Percentiles rank a stretch among this genome's conserved stretches.
Conservation (phyloP, 2,113 vertebrate genomes). For the Syngnathus typhle region DNA sequence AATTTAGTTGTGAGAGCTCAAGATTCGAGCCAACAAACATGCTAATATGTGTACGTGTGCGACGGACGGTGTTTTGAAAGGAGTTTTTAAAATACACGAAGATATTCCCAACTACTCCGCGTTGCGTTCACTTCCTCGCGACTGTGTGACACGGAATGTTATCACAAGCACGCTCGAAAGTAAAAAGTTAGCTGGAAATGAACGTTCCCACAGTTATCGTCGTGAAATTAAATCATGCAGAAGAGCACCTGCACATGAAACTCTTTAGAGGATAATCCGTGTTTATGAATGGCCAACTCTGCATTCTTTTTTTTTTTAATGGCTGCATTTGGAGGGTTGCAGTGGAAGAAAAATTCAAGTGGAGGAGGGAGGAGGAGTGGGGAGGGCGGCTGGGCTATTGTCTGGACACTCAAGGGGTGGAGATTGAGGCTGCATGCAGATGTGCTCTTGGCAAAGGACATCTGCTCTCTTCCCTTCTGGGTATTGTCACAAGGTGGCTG, state of each 20-base stretch:
- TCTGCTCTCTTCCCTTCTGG: slow-evolving; percentile 58
- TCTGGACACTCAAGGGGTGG: slow-evolving; percentile 65
- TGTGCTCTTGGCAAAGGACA: slow-evolving; percentile 67
- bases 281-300: slow-evolving; percentile 23
- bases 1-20: slow-evolving; percentile 15
- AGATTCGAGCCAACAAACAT: background rate
- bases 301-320: slow-evolving; percentile 19
- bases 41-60: background rate
- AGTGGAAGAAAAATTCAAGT: slow-evolving; percentile 57
- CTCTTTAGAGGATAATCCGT: slow-evolving; percentile 3
- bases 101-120: background rate
- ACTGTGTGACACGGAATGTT: background rate
- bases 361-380: slow-evolving; percentile 30
- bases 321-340: slow-evolving; percentile 37
- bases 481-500: slow-evolving; percentile 60
- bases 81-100: background rate
- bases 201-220: background rate
- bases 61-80: background rate
- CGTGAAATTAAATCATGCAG: slow-evolving; percentile 25
- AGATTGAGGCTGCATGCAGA: slow-evolving; percentile 68
- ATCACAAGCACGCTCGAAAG: background rate
- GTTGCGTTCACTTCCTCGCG: background rate
- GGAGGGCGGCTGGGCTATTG: slow-evolving; percentile 60
- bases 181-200: slow-evolving; percentile 15
- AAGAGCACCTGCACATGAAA: slow-evolving; percentile 17